Percentiles rank a stretch among this genome's conserved stretches.
phyloP scores from a whole-genome alignment of 2,797 vertebrate species.

The Bucorvus abyssinicus region DNA sequence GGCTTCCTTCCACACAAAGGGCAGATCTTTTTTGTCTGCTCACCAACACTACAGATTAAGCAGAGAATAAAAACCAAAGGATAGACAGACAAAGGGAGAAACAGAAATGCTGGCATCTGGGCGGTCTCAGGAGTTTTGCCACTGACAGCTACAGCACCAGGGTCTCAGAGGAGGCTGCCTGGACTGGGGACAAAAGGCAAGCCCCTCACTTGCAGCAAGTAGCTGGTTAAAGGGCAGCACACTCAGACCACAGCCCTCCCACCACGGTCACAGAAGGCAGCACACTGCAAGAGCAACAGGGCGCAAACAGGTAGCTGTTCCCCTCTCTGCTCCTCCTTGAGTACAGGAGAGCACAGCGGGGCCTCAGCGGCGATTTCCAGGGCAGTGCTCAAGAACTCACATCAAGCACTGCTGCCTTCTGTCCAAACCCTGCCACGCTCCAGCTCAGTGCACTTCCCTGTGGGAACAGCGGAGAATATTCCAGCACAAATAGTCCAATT shows the following conservation, averaged over 20 bases:
- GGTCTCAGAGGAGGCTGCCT: background rate
- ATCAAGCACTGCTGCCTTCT: rapidly evolving
- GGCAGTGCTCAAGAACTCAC: background rate
- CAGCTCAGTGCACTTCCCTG: background rate
- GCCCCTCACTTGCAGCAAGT: background rate
- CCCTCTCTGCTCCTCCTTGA: background rate
- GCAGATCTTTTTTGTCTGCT: background rate
- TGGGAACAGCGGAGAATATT: background rate
- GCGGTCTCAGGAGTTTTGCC: background rate
- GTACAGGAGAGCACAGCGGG: background rate
- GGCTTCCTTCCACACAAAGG: background rate
- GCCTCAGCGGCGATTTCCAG: background rate
- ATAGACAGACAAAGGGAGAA: background rate
- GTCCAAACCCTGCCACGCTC: background rate
- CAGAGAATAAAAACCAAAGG: background rate
- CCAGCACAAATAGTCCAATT: background rate
- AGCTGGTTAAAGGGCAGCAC: background rate
- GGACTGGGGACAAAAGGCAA: rapidly evolving
- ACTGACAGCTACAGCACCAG: background rate
- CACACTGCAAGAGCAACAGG: background rate
- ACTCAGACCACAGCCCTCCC: background rate
- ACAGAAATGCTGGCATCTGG: background rate
- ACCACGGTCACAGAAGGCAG: background rate
- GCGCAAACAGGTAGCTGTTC: background rate
- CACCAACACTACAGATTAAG: background rate